Evolutionary conservation across 2,113 vertebrate genomes (phyloP).

Genomic region (Mormoops blainvillei): DNA sequence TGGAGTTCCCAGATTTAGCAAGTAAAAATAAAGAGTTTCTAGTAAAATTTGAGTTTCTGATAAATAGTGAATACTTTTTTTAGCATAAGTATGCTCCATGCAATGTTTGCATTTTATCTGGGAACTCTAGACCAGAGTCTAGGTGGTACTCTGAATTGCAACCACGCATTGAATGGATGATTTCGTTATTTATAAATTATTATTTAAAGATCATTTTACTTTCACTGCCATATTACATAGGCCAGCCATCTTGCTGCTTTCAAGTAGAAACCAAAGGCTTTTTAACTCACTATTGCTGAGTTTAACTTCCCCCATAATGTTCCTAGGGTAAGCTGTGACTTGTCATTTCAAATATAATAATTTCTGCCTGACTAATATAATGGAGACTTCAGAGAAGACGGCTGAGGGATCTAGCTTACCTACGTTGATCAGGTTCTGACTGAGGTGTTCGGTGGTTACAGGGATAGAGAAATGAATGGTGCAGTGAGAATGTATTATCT

Average conservation of each 20-base stretch:
- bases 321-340: background rate
- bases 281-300: background rate
- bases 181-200: slow-evolving; percentile 33
- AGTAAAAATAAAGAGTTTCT: background rate
- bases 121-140: no score
- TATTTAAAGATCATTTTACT: slow-evolving; percentile 42
- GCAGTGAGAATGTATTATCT: background rate
- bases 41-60: background rate
- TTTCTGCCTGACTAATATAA: background rate
- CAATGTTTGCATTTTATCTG: background rate
- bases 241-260: background rate
- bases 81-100: background rate
- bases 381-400: background rate
- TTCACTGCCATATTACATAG: slow-evolving; percentile 25
- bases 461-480: background rate
- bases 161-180: background rate
- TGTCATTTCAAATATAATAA: background rate
- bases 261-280: slow-evolving; percentile 27
- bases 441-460: background rate
- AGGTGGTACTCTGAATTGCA: background rate
- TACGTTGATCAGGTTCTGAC: background rate
- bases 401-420: background rate
- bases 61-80: background rate
- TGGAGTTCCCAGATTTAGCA: background rate
- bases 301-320: slow-evolving; percentile 20